These are phyloP conservation scores for Drosophila antonietae DNA, from an alignment of 2,888 invertebrate species.

Conservation along the genomic window DNA sequence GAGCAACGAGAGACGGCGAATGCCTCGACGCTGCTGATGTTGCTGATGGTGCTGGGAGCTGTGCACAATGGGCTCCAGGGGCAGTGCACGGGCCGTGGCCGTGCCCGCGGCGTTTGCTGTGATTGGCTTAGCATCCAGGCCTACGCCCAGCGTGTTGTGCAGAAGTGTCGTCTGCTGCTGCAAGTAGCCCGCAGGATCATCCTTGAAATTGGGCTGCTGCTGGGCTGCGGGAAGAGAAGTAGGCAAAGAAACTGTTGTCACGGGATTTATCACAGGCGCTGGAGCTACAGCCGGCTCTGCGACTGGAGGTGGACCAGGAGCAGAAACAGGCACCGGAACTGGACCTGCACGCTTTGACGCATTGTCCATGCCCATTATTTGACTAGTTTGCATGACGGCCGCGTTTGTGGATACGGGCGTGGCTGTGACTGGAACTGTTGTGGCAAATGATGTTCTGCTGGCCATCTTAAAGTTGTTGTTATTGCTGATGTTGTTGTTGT, in stretches of 20 bases:
- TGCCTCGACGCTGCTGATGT: conserved; percentile 75
- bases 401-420: conserved; percentile 30
- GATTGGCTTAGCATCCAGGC: conserved; percentile 86
- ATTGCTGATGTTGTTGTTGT: conserved; percentile 48
- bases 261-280: conserved; percentile 66
- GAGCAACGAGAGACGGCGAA: conserved; percentile 61
- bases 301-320: conserved; percentile 19
- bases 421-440: conserved; percentile 19
- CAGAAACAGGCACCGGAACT: neutral
- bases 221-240: conserved; percentile 30
- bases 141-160: conserved; percentile 91
- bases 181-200: conserved; percentile 95
- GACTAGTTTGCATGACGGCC: conserved; percentile 58
- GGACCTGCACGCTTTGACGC: conserved; percentile 16
- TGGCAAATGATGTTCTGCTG: conserved; percentile 26
- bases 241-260: conserved; percentile 14
- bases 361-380: conserved; percentile 31
- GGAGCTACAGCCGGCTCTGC: conserved; percentile 24
- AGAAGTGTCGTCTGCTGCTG: conserved; percentile 95
- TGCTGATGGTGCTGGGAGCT: conserved; percentile 63
- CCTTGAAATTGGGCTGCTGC: conserved; percentile 91
- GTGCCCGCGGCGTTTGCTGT: conserved; percentile 11
- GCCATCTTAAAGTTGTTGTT: conserved; percentile 53
- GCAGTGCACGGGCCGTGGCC: conserved; percentile 36
- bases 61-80: conserved; percentile 61